Conservation (phyloP, 1,140 invertebrate species). For the Trichonephila clavata region DNA sequence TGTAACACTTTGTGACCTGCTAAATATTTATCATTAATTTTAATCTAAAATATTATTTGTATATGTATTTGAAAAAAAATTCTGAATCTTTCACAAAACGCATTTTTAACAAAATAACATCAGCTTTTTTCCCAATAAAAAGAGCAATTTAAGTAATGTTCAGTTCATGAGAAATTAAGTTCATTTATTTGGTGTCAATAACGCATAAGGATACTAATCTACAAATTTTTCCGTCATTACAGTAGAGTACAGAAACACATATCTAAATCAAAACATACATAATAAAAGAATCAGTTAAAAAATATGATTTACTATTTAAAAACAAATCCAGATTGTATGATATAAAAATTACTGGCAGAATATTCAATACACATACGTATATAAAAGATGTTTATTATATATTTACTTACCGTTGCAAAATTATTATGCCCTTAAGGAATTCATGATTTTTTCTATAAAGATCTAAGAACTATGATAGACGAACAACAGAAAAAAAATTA, state of each 20-base stretch:
- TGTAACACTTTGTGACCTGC: neutral
- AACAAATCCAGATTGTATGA: neutral
- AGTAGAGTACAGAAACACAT: neutral
- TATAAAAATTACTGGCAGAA: neutral
- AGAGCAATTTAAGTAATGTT: too few species aligned
- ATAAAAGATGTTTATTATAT: neutral
- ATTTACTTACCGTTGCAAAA: neutral
- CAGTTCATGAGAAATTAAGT: too few species aligned
- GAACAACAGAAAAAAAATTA: neutral
- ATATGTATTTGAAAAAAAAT: neutral
- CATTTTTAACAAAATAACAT: too few species aligned
- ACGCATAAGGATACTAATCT: neutral
- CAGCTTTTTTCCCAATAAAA: too few species aligned
- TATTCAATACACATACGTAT: neutral
- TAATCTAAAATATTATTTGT: neutral
- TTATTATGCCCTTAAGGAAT: neutral
- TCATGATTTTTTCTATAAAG: neutral
- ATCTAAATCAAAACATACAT: too few species aligned
- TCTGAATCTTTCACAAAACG: too few species aligned
- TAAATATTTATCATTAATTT: neutral
- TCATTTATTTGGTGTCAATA: too few species aligned
- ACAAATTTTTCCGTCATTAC: neutral
- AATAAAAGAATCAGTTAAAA: neutral
- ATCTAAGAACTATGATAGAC: neutral
- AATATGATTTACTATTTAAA: neutral